Base-by-base conservation (phyloP, 2,888 invertebrate species). In the Leptinotarsa rubiginosa region DNA sequence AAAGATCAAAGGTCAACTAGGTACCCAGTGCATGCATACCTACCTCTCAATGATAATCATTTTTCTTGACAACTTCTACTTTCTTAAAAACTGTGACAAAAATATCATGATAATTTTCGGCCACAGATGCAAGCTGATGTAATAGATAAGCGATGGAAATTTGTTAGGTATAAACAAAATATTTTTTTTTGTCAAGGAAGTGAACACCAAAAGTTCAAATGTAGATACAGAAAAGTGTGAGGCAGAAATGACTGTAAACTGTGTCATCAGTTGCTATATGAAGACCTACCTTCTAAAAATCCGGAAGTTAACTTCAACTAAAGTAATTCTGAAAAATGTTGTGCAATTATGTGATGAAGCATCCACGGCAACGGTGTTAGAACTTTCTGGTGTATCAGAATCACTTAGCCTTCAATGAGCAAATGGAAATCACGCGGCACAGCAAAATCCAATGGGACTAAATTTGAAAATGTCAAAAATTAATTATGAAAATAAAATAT, bases 191-290 rank as follows among this genome's bases (percentile, higher is more conserved):
- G 65, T 65, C 41, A 31, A 10, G 65, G 65, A 65, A 31, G 13
- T 18, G 31, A 65, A 16, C 65, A 65, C 18, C 65, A 65, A 15
- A 65, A 65, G 15, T 65, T 31, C n/a, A 50, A 52, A n/a, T 68
- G 68, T 49, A 68, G 16, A 68, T 68, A 68, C 22, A n/a, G 25
- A 25, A 69, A 31, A 31, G 56, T 16, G 20, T 69, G 69, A 31
- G 69, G 69, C 18, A 54, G 16, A 41, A 41, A 69, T 54, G 52
- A 18, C 3, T 69, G 54, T 56, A 41, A 54, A 52, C 12, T n/a
- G 31, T 47, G 31, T 25, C 69, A 69, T n/a, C 31, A 56, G 49
- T 18, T 69, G 16, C 47, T 59, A 20, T 59, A 69, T 47, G 59
- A 69, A 25, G 18, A 69, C 56, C 16, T 69, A 54, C 47, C 56